These are phyloP conservation scores for Chauna torquata DNA, from an alignment of 2,113 vertebrate genomes.

Conservation along the genomic window DNA sequence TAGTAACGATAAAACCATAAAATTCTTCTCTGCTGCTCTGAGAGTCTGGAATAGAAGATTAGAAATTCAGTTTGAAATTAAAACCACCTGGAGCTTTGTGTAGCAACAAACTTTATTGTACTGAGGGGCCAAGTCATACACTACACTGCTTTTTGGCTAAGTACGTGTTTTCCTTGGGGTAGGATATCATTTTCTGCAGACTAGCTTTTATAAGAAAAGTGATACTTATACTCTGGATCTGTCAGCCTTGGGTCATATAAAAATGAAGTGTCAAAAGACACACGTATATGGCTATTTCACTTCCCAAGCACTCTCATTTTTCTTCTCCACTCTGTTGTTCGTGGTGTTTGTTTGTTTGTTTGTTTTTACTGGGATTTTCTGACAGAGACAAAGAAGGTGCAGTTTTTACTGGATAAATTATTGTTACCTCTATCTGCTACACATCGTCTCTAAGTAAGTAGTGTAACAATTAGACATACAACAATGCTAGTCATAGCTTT, in stretches of 20 bases:
- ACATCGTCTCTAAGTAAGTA: background rate
- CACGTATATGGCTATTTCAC: constrained; percentile 8
- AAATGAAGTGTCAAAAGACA: constrained; percentile 58
- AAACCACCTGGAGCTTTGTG: constrained; percentile 53
- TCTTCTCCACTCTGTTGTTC: background rate
- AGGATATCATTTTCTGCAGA: constrained; percentile 42
- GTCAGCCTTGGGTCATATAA: constrained; percentile 55
- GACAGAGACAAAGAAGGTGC: background rate
- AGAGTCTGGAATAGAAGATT: constrained; percentile 78
- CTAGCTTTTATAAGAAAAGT: constrained; percentile 46
- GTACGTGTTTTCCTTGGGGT: constrained; percentile 9
- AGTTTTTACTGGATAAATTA: background rate
- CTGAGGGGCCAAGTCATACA: background rate
- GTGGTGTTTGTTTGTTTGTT: background rate
- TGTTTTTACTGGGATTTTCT: background rate
- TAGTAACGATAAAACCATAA: constrained; percentile 83
- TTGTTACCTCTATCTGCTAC: background rate
- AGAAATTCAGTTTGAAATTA: constrained; percentile 62
- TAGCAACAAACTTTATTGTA: constrained; percentile 31
- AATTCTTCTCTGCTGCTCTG: constrained; percentile 81
- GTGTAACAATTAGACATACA: background rate
- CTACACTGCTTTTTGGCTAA: background rate
- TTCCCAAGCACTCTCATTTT: constrained; percentile 6
- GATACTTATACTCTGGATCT: constrained; percentile 31
- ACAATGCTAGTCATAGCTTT: background rate